Evolutionary conservation across 1,140 invertebrate genomes (phyloP).

Genomic region (Sogatella furcifera): DNA sequence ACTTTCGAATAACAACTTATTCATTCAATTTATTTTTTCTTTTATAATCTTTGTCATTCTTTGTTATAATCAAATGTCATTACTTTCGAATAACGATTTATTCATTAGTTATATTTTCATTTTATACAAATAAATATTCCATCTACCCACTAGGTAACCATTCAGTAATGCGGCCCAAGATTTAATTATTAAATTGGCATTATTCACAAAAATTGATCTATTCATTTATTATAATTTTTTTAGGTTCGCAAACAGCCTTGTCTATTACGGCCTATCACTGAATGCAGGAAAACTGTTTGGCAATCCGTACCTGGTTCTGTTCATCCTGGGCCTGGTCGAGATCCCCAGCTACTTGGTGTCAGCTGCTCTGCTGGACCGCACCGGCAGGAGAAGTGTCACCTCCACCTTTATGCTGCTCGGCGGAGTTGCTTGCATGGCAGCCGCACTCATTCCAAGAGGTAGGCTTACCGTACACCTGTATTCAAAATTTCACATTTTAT

Average conservation of each 20-base stretch:
- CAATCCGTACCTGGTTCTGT: conserved; percentile 74
- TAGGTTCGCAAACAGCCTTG: conserved; percentile 72
- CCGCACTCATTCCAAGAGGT: conserved; percentile 49
- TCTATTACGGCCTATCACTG: conserved; percentile 76
- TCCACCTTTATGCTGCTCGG: conserved; percentile 62
- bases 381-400: conserved; percentile 57
- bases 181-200: too few relatives aligned
- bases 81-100: too few relatives aligned
- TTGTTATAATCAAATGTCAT: too few relatives aligned
- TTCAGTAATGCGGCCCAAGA: too few relatives aligned
- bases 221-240: conserved; percentile 5
- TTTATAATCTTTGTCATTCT: too few relatives aligned
- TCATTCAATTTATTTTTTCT: too few relatives aligned
- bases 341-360: conserved; percentile 66
- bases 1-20: too few relatives aligned
- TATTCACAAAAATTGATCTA: too few relatives aligned
- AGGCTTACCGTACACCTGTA: too few relatives aligned
- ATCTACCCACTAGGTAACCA: too few relatives aligned
- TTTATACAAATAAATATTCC: too few relatives aligned
- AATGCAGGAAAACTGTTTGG: conserved; percentile 66
- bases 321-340: conserved; percentile 70
- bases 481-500: neutral
- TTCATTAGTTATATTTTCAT: too few relatives aligned
- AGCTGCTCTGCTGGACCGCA: conserved; percentile 56
- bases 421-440: conserved; percentile 55